Conservation (phyloP, 1,140 invertebrate species). For the Rhagoletis pomonella region DNA sequence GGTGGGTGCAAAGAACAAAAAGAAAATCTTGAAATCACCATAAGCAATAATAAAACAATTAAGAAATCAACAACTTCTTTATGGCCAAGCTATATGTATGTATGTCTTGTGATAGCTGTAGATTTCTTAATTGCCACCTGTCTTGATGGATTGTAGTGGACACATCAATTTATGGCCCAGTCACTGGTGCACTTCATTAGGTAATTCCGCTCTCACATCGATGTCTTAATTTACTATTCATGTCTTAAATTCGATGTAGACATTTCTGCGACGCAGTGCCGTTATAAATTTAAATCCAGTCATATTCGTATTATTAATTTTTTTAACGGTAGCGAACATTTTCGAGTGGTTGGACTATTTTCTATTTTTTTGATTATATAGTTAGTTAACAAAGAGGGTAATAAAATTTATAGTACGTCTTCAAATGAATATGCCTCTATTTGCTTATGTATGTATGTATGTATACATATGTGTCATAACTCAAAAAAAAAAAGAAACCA, state of each 20-base stretch:
- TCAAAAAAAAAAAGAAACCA: neutral
- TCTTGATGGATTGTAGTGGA: neutral
- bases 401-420: too few species aligned
- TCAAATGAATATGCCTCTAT: too few species aligned
- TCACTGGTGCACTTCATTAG: too few species aligned
- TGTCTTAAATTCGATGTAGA: neutral
- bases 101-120: neutral
- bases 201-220: too few species aligned
- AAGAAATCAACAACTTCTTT: neutral
- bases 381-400: neutral
- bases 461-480: too few species aligned
- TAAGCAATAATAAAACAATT: neutral
- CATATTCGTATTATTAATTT: neutral
- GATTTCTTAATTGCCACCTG: neutral
- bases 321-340: neutral
- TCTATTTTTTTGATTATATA: neutral
- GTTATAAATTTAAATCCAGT: slow-evolving; percentile 43
- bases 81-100: neutral
- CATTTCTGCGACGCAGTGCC: neutral
- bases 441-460: too few species aligned
- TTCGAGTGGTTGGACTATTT: neutral
- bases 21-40: neutral
- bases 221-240: too few species aligned
- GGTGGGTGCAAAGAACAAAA: neutral
- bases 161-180: too few species aligned